phyloP scores from a whole-genome alignment of 2,888 invertebrate species.

The Mythimna lalbum region DNA sequence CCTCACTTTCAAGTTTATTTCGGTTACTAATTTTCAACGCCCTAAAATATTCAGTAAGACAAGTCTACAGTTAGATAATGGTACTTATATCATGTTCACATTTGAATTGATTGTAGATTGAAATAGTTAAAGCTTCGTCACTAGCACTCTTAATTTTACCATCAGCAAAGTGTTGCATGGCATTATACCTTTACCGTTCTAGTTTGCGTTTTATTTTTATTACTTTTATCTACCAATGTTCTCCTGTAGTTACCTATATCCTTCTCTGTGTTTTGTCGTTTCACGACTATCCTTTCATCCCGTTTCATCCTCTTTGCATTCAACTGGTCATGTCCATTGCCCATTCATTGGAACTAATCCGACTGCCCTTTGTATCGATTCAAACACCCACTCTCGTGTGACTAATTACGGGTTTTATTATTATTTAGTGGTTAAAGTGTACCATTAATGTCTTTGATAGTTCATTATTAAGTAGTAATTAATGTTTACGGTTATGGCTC shows the following conservation, averaged over 20 bases:
- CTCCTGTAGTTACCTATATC: background rate
- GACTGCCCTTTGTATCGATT: constrained; percentile 47
- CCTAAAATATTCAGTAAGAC: constrained; percentile 9
- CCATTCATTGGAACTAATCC: constrained; percentile 55
- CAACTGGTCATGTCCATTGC: constrained; percentile 48
- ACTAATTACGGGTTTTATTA: constrained; percentile 51
- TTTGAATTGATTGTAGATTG: constrained; percentile 39
- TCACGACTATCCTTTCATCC: constrained; percentile 33
- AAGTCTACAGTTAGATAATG: background rate
- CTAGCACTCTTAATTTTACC: constrained; percentile 25
- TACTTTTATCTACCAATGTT: background rate
- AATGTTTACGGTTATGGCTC: constrained; percentile 24
- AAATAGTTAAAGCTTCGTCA: constrained; percentile 37
- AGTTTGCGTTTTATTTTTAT: constrained; percentile 13
- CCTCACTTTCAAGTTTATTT: constrained; percentile 3
- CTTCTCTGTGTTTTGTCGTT: constrained; percentile 20
- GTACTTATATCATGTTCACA: constrained; percentile 19
- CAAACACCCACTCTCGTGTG: constrained; percentile 17
- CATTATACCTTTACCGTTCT: constrained; percentile 19
- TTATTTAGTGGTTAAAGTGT: constrained; percentile 48
- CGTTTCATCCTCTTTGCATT: constrained; percentile 45
- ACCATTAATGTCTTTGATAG: constrained; percentile 46
- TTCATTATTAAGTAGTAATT: constrained; percentile 45
- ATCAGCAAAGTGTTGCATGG: constrained; percentile 4
- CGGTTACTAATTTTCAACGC: background rate